Conservation (phyloP, 2,113 vertebrate genomes). For the Capreolus pygargus region DNA sequence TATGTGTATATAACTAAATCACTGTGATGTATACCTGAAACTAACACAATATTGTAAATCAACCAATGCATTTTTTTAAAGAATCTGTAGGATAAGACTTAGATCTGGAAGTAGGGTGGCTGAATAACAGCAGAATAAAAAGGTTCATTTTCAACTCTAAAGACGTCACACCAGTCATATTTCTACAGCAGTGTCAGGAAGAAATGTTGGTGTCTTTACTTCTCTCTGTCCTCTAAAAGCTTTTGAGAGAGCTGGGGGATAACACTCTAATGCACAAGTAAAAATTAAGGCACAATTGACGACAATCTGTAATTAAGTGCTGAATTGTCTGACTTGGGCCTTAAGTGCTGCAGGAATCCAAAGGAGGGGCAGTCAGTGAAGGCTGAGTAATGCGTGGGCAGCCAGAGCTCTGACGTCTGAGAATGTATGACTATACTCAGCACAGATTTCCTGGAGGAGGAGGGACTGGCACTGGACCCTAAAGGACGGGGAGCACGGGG, state of each 20-base stretch:
- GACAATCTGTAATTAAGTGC: conserved; percentile 42
- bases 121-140: not conserved
- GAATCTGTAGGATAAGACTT: not conserved
- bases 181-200: not conserved
- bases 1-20: not conserved
- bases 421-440: not conserved
- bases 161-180: not conserved
- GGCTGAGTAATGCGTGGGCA: not conserved
- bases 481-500: not conserved
- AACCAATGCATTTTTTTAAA: not conserved
- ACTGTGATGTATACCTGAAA: not conserved
- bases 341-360: conserved; percentile 1
- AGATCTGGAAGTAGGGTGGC: not conserved
- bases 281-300: conserved; percentile 33
- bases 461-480: not conserved
- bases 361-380: conserved; percentile 8
- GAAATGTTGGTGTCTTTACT: not conserved
- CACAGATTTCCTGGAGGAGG: conserved; percentile 32
- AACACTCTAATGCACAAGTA: conserved; percentile 7
- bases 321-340: not conserved
- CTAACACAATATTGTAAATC: not conserved
- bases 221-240: conserved; percentile 3
- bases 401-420: not conserved
- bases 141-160: not conserved
- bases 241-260: not conserved